Evolutionary conservation across 2,888 invertebrate species (phyloP), one percentile per base, ranked within the genome.

Genomic region (Dione juno): DNA sequence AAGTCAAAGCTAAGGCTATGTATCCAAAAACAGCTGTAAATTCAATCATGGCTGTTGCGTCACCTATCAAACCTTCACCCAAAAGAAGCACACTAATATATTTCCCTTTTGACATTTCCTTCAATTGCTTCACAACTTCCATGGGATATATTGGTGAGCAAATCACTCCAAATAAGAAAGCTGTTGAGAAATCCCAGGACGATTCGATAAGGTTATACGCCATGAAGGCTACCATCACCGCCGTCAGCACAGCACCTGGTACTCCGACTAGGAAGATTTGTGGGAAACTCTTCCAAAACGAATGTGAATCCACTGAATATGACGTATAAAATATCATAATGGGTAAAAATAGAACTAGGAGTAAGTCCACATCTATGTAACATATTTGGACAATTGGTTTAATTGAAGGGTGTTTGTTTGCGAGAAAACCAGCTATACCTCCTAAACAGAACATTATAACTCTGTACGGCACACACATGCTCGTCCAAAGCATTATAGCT

Each of bases 61-160:
- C 91, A 0, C 92, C 91, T 0, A 92, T 81, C 52, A 92, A 78
- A 0, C 91, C 91, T 78, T 93, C 92, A 0, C 92, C 92, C 0
- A 89, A 75, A 1, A 92, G 76, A 0, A 92, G 71, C 0, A 92
- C 89, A 57, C 89, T 88, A 1, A 92, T 83, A 61, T 88, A 85
- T 70, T 91, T 93, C n/a, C 90, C 92, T 76, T 83, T 88, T 0
- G 85, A 80, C 81, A 87, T 85, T 28, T 88, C 86, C 72, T 84
- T 87, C 10, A 92, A 77, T 52, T 85, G 84, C 48, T 79, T 86
- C 0, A 93, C 90, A 0, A 92, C 88, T 74, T 92, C 92, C 73
- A 89, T 82, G 0, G 92, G 91, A 69, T 92, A 90, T 50, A 91
- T 90, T 0, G 92, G 91, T 0, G 90, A 85, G 69, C 91, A 92